A percentile compares a stretch with the other conserved stretches of the same genome.
These are phyloP conservation scores for Eubasilissa splendida DNA, from an alignment of 2,888 invertebrate genomes.

Conservation along the genomic window DNA sequence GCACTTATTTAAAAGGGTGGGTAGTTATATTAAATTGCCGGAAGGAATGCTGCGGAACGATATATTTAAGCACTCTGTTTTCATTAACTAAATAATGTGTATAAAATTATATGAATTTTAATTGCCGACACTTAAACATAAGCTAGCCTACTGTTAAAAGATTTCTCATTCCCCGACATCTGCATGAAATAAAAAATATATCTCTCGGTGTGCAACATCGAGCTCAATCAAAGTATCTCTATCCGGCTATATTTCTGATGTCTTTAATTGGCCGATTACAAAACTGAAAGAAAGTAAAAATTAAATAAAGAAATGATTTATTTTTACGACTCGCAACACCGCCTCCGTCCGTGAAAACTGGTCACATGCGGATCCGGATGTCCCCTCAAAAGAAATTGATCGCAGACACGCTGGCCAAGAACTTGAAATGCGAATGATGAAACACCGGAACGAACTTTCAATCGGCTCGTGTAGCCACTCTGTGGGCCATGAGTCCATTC, in stretches of 20 bases:
- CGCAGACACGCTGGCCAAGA: background rate
- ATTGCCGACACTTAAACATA: too few relatives aligned
- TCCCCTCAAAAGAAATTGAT: slow-evolving; percentile 1
- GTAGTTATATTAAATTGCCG: too few relatives aligned
- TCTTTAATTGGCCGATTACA: background rate
- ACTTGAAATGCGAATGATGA: background rate
- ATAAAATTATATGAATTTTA: too few relatives aligned
- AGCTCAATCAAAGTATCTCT: background rate
- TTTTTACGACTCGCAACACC: slow-evolving; percentile 10
- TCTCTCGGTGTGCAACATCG: too few relatives aligned
- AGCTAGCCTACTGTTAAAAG: too few relatives aligned
- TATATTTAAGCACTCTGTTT: too few relatives aligned
- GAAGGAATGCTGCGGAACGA: too few relatives aligned
- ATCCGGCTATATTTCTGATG: slow-evolving; percentile 4
- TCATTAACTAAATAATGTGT: too few relatives aligned
- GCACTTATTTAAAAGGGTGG: too few relatives aligned
- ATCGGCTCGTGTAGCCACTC: background rate
- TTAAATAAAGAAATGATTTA: slow-evolving; percentile 16
- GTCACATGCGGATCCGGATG: background rate
- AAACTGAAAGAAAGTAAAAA: slow-evolving; percentile 20
- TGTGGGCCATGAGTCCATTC: too few relatives aligned
- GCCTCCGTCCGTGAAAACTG: background rate
- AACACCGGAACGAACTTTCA: background rate
- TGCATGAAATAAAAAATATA: background rate
- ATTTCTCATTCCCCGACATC: background rate